Percentiles rank a stretch among this genome's conserved stretches.
Conservation (phyloP, 2,113 vertebrate genomes). For the Choloepus hoffmanni region DNA sequence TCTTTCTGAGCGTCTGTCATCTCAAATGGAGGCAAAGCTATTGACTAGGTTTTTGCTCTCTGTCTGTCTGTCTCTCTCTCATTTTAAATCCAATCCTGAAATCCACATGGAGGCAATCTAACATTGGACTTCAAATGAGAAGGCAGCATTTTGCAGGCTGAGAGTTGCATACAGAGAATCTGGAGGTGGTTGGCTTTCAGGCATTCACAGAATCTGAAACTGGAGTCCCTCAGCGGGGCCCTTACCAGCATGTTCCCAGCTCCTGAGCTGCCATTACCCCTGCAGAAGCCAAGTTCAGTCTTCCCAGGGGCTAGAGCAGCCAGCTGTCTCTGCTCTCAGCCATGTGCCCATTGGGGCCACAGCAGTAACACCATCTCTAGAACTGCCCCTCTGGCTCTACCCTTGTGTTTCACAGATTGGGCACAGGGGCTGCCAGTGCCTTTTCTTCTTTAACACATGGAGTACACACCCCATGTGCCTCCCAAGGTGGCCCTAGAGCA, state of each 20-base stretch:
- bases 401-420: background rate
- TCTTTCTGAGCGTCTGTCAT: background rate
- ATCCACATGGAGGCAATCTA: background rate
- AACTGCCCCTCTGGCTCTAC: background rate
- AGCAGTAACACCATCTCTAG: background rate
- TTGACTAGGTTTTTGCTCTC: background rate
- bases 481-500: background rate
- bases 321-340: background rate
- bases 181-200: background rate
- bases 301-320: background rate
- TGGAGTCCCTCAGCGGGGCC: background rate
- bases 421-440: background rate
- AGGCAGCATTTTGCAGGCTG: background rate
- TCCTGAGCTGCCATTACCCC: background rate
- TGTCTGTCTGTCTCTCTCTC: background rate
- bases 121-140: background rate
- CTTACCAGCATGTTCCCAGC: background rate
- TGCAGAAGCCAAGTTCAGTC: background rate
- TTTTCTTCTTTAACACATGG: background rate
- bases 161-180: background rate
- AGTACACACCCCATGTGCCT: background rate
- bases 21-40: background rate
- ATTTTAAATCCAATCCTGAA: background rate
- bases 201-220: background rate
- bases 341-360: background rate